These are phyloP conservation scores for Noctua comes DNA, from an alignment of 2,888 invertebrate genomes.

Conservation along the genomic window DNA sequence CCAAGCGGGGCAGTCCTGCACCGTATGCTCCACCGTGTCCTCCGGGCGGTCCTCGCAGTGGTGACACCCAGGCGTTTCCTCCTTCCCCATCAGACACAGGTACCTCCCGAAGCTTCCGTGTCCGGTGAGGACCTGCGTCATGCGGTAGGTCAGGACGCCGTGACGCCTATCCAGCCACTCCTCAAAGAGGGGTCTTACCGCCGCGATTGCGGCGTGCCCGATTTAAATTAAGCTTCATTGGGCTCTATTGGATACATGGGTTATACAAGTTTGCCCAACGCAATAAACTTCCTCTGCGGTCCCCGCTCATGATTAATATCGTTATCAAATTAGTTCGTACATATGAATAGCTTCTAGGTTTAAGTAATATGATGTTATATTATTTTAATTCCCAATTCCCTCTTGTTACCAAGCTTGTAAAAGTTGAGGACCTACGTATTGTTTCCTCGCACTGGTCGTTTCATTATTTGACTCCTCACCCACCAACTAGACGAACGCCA, in stretches of 20 bases:
- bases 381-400: constrained; percentile 35
- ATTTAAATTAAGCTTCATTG: constrained; percentile 72
- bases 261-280: constrained; percentile 70
- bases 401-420: background rate
- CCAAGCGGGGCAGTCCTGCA: too few species aligned
- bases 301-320: constrained; percentile 69
- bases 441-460: background rate
- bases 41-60: too few species aligned
- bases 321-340: constrained; percentile 64
- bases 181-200: too few species aligned
- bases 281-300: constrained; percentile 69
- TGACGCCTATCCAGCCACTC: too few species aligned
- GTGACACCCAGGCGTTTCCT: too few species aligned
- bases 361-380: constrained; percentile 22
- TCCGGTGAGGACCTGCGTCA: too few species aligned
- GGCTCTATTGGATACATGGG: constrained; percentile 67
- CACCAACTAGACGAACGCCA: background rate
- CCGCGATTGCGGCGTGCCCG: too few species aligned
- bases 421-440: background rate
- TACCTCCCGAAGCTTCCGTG: too few species aligned
- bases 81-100: too few species aligned
- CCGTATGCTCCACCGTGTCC: too few species aligned
- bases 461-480: background rate
- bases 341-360: constrained; percentile 37
- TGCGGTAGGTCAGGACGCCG: too few species aligned